Conservation (phyloP, 2,797 vertebrate genomes). For the Champsocephalus gunnari region DNA sequence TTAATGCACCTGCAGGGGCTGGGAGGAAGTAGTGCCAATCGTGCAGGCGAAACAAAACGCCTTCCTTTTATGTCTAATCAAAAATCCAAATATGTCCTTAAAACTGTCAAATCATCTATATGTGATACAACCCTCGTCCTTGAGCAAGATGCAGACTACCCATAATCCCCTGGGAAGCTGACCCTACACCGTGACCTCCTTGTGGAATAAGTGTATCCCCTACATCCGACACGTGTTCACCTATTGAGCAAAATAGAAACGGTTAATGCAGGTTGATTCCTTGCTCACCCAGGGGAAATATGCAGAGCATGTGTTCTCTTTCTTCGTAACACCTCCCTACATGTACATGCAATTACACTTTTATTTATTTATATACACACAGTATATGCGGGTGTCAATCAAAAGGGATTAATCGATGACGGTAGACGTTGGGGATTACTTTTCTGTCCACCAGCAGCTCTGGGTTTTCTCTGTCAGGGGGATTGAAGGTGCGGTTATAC, state of each 20-base stretch:
- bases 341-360: not conserved
- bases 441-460: no score
- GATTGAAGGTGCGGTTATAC: not conserved
- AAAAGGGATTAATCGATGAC: no score
- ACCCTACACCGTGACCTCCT: conserved; percentile 61
- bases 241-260: conserved; percentile 51
- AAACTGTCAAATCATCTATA: conserved; percentile 10
- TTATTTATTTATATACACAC: not conserved
- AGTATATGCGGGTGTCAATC: not conserved
- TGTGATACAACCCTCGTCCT: conserved; percentile 34
- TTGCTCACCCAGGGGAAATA: conserved; percentile 56
- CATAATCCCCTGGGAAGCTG: conserved; percentile 45
- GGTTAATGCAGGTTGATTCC: conserved; percentile 46
- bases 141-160: conserved; percentile 25
- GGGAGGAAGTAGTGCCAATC: not conserved
- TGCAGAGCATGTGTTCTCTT: conserved; percentile 51
- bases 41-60: conserved; percentile 17
- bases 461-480: not conserved
- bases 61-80: conserved; percentile 13
- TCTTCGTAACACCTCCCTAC: conserved; percentile 37
- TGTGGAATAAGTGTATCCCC: conserved; percentile 44
- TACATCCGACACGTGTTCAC: conserved; percentile 42
- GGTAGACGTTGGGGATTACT: no score
- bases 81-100: not conserved
- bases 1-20: conserved; percentile 50